Conservation (phyloP, 2,888 invertebrate species). For the Balanococcus diminutus region DNA sequence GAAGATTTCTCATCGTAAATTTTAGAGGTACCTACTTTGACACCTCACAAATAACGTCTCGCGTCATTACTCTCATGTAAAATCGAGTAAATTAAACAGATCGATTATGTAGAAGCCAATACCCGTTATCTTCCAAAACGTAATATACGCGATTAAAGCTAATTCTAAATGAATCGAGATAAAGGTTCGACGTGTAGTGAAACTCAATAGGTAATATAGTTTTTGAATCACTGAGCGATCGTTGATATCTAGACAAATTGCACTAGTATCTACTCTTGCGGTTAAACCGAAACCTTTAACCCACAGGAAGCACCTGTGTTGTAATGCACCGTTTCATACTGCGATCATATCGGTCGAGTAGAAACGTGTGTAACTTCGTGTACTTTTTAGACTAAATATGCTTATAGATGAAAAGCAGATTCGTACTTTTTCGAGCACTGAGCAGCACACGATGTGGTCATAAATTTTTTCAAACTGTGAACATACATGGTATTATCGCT, state of each 20-base stretch:
- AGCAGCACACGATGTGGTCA: not conserved
- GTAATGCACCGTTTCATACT: conserved; percentile 30
- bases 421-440: not conserved
- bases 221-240: conserved; percentile 5
- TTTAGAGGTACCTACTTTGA: too few species aligned
- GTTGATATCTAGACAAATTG: conserved; percentile 37
- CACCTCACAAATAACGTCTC: not conserved
- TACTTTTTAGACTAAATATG: conserved; percentile 8
- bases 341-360: conserved; percentile 21
- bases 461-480: conserved; percentile 4
- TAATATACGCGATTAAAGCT: too few species aligned
- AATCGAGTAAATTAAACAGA: not conserved
- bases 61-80: not conserved
- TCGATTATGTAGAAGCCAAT: not conserved
- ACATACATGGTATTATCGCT: too few species aligned
- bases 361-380: conserved; percentile 23
- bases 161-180: too few species aligned
- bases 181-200: not conserved
- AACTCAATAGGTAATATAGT: not conserved
- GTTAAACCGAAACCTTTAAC: conserved; percentile 41
- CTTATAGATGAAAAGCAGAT: conserved; percentile 9
- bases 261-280: conserved; percentile 40
- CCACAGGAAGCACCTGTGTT: conserved; percentile 44
- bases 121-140: not conserved
- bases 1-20: not conserved